Evolutionary conservation across 2,113 vertebrate species (phyloP), one percentile per base, ranked within the genome.

Genomic region (Solenodon paradoxus): DNA sequence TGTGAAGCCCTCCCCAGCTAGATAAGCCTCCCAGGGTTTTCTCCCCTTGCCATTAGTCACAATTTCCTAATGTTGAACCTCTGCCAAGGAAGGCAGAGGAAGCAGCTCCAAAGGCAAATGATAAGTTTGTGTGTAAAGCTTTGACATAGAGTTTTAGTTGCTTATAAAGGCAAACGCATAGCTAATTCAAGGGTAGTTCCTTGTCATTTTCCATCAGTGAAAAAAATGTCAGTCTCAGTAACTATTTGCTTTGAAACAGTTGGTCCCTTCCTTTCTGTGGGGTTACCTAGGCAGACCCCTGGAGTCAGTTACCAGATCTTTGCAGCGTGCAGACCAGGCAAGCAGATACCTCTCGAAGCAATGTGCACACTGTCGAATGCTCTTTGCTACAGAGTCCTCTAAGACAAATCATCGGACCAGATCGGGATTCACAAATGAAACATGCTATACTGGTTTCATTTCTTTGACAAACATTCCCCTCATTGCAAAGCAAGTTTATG

Each of bases 71-170:
- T 1, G 63, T 88, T 96, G 97, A 95, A 89, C 64, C 69, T 97
- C 96, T 97, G 96, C 97, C 97, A 98, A n/a, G 92, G 72, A 97
- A 97, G 97, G 92, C 4, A 4, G 88, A 97, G 97, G 96, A 98
- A 98, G 92, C 92, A 96, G 96, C 91, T 95, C 91, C 94, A 97
- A 98, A 97, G 83, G 97, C 96, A 94, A 97, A 92, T 78, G 97
- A 97, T 97, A 95, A 98, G 95, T 66, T 63, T 22, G 51, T 90
- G 79, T 90, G 74, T 10, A 64, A 91, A 88, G 89, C 95, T 96
- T 78, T 94, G 92, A 97, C 95, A 95, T 90, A 95, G 92, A 96
- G 80, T 94, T 95, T 96, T 97, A 97, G 94, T 98, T 97, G 96
- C 87, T 98, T 95, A 96, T 95, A 97, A 97, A 98, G 88, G 96